Percentiles rank a stretch among this genome's conserved stretches.
Evolutionary conservation across 2,888 invertebrate species (phyloP).

Genomic region (Chrysolina oricalcia): DNA sequence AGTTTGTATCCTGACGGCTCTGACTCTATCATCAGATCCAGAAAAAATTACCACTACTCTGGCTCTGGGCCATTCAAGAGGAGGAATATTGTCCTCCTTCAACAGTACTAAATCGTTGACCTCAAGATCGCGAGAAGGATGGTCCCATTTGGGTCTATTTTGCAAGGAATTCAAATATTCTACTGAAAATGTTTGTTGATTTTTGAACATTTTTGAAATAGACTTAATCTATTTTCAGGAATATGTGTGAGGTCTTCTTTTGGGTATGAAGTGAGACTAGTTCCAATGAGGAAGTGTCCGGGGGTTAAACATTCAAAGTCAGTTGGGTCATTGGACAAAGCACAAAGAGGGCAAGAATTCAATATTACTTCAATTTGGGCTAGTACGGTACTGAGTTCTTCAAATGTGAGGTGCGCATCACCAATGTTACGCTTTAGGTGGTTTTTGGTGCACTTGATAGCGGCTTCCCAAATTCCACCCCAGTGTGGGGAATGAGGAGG

Average conservation of each 20-base stretch:
- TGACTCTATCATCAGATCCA: too few relatives aligned
- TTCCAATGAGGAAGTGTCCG: slow-evolving; percentile 27
- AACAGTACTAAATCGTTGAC: not conserved
- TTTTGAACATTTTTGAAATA: not conserved
- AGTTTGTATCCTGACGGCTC: too few relatives aligned
- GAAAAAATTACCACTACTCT: not conserved
- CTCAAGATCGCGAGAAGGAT: not conserved
- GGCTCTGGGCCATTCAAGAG: not conserved
- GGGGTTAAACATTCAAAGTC: slow-evolving; percentile 21
- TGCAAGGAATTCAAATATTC: not conserved
- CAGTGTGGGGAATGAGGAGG: slow-evolving; percentile 29
- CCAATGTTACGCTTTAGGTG: not conserved
- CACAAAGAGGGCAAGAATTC: slow-evolving; percentile 10
- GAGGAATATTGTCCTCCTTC: too few relatives aligned
- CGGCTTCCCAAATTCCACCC: slow-evolving; percentile 27
- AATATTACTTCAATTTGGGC: slow-evolving; percentile 11
- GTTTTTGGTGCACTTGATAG: not conserved
- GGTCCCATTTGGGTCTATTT: not conserved
- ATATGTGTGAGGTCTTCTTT: not conserved
- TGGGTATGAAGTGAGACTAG: not conserved
- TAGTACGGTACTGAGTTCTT: not conserved
- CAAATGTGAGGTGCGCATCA: not conserved
- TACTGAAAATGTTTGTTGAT: not conserved
- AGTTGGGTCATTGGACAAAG: slow-evolving; percentile 16
- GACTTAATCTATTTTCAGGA: not conserved